Conservation (phyloP, 1,140 invertebrate genomes). For the Drosophila quadrilineata region DNA sequence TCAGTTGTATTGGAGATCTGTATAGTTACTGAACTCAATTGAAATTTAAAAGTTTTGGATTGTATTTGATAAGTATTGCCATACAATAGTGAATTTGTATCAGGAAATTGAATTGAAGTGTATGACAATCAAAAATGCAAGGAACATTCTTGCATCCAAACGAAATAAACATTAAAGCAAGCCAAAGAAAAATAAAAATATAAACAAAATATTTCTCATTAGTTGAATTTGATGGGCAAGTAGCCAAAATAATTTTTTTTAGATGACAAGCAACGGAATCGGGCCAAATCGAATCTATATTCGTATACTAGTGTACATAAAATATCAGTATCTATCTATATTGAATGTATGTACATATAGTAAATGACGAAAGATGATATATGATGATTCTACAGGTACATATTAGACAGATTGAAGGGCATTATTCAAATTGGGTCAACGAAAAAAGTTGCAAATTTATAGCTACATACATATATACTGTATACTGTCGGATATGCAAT, state of each 20-base stretch:
- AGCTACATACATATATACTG: no score
- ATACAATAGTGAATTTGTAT: slow-evolving; percentile 24
- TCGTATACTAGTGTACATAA: not conserved
- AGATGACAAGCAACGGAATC: slow-evolving; percentile 55
- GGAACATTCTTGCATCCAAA: slow-evolving; percentile 10
- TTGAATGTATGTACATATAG: not conserved
- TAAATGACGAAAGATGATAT: not conserved
- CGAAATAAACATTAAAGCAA: slow-evolving; percentile 5
- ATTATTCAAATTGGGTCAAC: slow-evolving; percentile 9
- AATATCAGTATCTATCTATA: not conserved
- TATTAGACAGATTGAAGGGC: slow-evolving; percentile 12
- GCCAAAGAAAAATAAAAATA: not conserved
- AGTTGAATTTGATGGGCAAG: slow-evolving; percentile 33
- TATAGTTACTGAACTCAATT: no score
- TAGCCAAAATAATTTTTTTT: slow-evolving; percentile 50
- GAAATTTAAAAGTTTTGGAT: no score
- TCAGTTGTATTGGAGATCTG: no score
- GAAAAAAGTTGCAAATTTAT: no score
- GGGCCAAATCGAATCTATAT: slow-evolving; percentile 6
- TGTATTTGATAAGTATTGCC: not conserved
- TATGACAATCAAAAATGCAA: slow-evolving; percentile 38
- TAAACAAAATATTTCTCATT: slow-evolving; percentile 34
- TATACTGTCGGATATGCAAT: no score
- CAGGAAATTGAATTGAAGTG: slow-evolving; percentile 44
- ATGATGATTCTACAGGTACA: no score